A percentile compares a stretch with the other conserved stretches of the same genome.
Evolutionary conservation across 2,797 vertebrate species (phyloP).

Genomic region (Sebastes jordani): DNA sequence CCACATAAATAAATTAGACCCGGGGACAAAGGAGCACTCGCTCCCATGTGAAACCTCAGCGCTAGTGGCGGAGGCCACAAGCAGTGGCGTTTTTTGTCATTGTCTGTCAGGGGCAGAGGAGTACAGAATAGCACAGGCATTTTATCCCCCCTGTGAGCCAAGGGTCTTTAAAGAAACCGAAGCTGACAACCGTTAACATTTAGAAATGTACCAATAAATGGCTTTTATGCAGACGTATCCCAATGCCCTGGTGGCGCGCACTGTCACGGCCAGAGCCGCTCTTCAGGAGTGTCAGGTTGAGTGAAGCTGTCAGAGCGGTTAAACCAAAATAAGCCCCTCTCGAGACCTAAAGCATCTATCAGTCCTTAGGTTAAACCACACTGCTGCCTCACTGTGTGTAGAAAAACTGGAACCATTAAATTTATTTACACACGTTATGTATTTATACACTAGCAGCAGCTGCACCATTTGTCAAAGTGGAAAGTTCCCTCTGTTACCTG

Average conservation of each 20-base stretch:
- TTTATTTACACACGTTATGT: not conserved
- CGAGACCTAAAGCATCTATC: conserved; percentile 23
- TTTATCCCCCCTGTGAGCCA: conserved; percentile 74
- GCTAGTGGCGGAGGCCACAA: conserved; percentile 39
- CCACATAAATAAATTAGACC: conserved; percentile 80
- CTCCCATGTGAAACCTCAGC: conserved; percentile 51
- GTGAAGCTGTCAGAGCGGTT: conserved; percentile 56
- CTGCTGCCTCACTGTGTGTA: not conserved
- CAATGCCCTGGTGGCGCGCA: conserved; percentile 52
- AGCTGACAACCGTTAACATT: conserved; percentile 86
- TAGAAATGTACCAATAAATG: conserved; percentile 83
- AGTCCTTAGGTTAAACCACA: conserved; percentile 1
- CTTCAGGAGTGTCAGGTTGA: conserved; percentile 61
- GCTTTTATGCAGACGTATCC: conserved; percentile 75
- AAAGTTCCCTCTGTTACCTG: not conserved
- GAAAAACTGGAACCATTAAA: not conserved
- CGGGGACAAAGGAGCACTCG: conserved; percentile 69
- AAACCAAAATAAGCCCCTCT: conserved; percentile 37
- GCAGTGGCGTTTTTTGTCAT: conserved; percentile 69
- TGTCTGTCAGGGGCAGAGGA: conserved; percentile 71
- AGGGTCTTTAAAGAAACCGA: conserved; percentile 82
- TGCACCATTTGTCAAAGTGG: not conserved
- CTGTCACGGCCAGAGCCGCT: conserved; percentile 26
- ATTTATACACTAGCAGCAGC: not conserved
- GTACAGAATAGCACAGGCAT: conserved; percentile 57